These are phyloP conservation scores for Sialia sialis DNA, from an alignment of 2,113 vertebrate species.

Conservation along the genomic window DNA sequence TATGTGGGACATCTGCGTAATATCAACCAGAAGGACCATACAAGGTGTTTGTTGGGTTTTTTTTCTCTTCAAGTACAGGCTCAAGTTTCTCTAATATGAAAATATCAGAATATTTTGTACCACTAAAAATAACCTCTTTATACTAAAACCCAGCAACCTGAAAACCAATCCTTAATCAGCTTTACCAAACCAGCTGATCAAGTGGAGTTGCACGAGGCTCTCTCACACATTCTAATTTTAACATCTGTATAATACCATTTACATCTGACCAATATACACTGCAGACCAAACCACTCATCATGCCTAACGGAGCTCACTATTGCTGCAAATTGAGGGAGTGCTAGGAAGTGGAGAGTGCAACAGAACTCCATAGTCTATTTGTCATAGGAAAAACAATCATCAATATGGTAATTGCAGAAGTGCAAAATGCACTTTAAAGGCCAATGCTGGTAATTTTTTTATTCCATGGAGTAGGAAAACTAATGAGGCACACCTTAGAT, in stretches of 20 bases:
- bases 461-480: neutral
- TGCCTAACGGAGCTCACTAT: neutral
- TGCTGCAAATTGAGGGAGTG: neutral
- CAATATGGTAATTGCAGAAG: neutral
- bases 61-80: neutral
- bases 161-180: neutral
- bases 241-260: neutral
- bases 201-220: neutral
- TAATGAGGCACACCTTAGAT: slow-evolving; percentile 18
- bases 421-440: slow-evolving; percentile 15
- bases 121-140: neutral
- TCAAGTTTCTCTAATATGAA: neutral
- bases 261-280: neutral
- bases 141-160: neutral
- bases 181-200: neutral
- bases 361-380: neutral
- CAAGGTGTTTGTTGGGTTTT: fast-evolving
- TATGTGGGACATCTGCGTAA: too few species aligned
- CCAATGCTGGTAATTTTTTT: neutral
- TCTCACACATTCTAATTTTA: neutral
- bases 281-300: neutral
- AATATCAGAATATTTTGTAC: fast-evolving
- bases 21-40: neutral
- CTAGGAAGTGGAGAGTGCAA: neutral
- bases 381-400: neutral